Evolutionary conservation across 2,888 invertebrate genomes (phyloP), one percentile per base, ranked within the genome.

Genomic region (Clanis bilineata): DNA sequence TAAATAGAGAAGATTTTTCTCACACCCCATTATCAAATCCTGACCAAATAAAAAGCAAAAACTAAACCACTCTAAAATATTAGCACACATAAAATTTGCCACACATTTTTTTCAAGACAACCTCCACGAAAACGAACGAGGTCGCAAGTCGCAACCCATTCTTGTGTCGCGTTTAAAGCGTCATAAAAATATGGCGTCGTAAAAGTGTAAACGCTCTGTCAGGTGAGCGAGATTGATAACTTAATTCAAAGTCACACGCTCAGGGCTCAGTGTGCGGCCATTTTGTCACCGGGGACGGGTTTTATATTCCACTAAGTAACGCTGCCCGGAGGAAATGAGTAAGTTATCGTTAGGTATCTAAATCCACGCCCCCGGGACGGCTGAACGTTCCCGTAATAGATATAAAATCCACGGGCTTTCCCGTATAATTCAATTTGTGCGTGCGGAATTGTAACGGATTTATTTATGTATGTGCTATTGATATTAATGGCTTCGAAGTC

Each of bases 371-470:
- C 83, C 71, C 72, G 85, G 86, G 87, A 82, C 83, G 77, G 85
- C 75, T 79, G 80, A 83, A 76, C 82, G 85, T 83, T 84, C 82
- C 83, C 82, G 83, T 86, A 87, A 89, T 88, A 90, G 86, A 89
- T 90, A 88, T 88, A 89, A 89, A 90, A 90, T 86, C 87, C 86
- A 80, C 79, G 73, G 72, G 80, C 75, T 85, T 80, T n/a, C n/a
- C n/a, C 76, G 89, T 83, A 83, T 87, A 88, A 90, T 89, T 89
- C 88, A 87, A 89, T 90, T 89, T 85, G 76, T 76, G 77, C 77
- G 61, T 72, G 76, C 70, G 78, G 72, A 78, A 78, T 76, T 74
- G 79, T 76, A 72, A 70, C 66, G 68, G 71, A 68, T 67, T 32
- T 28, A 6, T 47, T 5, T 28, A 28, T 9, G 32, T 18, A 18